phyloP scores from a whole-genome alignment of 2,797 vertebrate species.

The Chelidonichthys spinosus region DNA sequence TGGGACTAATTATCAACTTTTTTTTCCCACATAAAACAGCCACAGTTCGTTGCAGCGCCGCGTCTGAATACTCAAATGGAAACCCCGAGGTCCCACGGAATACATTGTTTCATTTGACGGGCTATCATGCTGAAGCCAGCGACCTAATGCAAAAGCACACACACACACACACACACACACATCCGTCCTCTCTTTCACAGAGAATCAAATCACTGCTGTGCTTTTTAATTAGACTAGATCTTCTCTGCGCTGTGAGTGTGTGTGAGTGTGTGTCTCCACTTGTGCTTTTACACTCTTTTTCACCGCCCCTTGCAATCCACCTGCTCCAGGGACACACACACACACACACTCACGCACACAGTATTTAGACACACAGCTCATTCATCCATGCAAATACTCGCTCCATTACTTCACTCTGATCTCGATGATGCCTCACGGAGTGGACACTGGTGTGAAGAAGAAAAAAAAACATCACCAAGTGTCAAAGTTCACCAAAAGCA shows the following conservation, averaged over 20 bases:
- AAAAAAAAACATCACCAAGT: conserved; percentile 23
- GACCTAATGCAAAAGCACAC: conserved; percentile 66
- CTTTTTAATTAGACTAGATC: conserved; percentile 84
- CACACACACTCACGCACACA: conserved; percentile 7
- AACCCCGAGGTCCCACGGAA: conserved; percentile 95
- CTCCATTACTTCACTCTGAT: conserved; percentile 46
- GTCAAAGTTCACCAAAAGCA: conserved; percentile 46
- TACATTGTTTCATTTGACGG: conserved; percentile 92
- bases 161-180: conserved; percentile 12
- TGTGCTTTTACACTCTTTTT: conserved; percentile 51
- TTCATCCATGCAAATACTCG: conserved; percentile 46
- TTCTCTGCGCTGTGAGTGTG: conserved; percentile 50
- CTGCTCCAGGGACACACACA: conserved; percentile 66
- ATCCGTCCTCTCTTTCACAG: conserved; percentile 51
- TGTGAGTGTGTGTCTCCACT: conserved; percentile 27
- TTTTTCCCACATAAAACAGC: conserved; percentile 89
- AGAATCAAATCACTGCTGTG: conserved; percentile 73
- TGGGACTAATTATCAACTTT: conserved; percentile 99
- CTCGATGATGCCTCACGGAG: conserved; percentile 48
- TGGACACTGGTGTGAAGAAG: conserved; percentile 24
- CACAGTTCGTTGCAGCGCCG: conserved; percentile 85
- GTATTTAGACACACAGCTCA: conserved; percentile 30
- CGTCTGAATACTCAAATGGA: conserved; percentile 89
- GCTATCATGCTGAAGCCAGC: conserved; percentile 82
- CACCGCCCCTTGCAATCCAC: conserved; percentile 62